Evolutionary conservation across 2,797 vertebrate species (phyloP), one percentile per base, ranked within the genome.

Genomic region (Sebastes nivosus): DNA sequence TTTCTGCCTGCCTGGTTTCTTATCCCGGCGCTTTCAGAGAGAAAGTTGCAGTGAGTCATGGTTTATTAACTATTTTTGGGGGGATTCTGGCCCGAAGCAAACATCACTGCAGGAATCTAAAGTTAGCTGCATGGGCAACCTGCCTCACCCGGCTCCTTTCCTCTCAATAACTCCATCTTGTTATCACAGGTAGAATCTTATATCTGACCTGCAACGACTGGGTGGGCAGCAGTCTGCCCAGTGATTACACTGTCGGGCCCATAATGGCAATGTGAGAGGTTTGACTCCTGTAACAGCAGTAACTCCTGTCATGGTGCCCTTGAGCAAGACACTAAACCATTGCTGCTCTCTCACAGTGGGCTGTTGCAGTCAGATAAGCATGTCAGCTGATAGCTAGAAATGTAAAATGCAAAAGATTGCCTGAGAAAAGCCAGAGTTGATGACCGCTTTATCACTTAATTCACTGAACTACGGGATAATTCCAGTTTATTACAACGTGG

Each of bases 11-110:
- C 67, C 81, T 68, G 76, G 32, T 75, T 87, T 65, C 84, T 83
- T 75, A 83, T 87, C 80, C 77, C 80, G 61, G 9, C 77, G 82
- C 72, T 81, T 82, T 85, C 68, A 78, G 66, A 86, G 52, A 77
- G 78, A 84, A 74, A 83, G 55, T 88, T 91, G 84, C 81, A 81
- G 65, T 67, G 84, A 88, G 55, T 91, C 77, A 82, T 83, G 67
- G 57, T 89, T 92, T 89, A 91, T 93, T 89, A 77, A 90, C 25
- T 29, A 5, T 55, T 76, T 82, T 74, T 42, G 7, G 32, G 22
- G 46, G 18, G 25, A 55, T 77, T 87, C 30, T 83, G 78, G 83
- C 85, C 80, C 2, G 10, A 84, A 79, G 88, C 89, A 57, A 77
- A 79, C 81, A 86, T 79, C 70, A 66, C 63, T 69, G 74, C 58